phyloP scores from a whole-genome alignment of 2,113 vertebrate species.

The Gopherus flavomarginatus region DNA sequence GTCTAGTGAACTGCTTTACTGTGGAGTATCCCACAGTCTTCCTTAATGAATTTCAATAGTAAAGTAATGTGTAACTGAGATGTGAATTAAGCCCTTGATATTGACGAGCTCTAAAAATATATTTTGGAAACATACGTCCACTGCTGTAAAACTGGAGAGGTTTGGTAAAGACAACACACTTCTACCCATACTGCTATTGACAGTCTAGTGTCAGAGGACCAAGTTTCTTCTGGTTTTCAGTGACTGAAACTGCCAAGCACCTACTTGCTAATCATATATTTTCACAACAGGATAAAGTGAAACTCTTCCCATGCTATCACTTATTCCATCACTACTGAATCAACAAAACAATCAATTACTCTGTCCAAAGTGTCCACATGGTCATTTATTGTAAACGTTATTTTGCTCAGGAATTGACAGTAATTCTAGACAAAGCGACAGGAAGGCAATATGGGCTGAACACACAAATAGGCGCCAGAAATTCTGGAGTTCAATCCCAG shows the following conservation, averaged over 20 bases:
- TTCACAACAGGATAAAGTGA: not conserved
- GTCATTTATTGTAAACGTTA: not conserved
- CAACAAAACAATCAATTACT: not conserved
- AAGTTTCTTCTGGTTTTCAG: fast-evolving
- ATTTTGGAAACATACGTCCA: not conserved
- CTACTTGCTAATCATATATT: not conserved
- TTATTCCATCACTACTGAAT: not conserved
- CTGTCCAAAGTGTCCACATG: not conserved
- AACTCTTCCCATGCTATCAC: not conserved
- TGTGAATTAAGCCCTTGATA: not conserved
- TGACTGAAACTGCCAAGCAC: fast-evolving
- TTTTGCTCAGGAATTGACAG: fast-evolving
- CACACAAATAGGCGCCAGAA: not conserved
- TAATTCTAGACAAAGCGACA: fast-evolving
- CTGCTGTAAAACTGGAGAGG: not conserved
- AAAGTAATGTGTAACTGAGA: fast-evolving
- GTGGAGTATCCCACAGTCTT: fast-evolving
- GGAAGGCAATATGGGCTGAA: not conserved
- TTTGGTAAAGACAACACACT: not conserved
- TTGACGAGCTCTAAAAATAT: not conserved
- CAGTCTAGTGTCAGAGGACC: not conserved
- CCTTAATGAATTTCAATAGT: not conserved
- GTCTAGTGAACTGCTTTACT: not conserved
- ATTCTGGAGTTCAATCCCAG: fast-evolving
- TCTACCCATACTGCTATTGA: not conserved